Evolutionary conservation across 2,113 vertebrate species (phyloP).

Genomic region (Cyphomyrus discorhynchus): DNA sequence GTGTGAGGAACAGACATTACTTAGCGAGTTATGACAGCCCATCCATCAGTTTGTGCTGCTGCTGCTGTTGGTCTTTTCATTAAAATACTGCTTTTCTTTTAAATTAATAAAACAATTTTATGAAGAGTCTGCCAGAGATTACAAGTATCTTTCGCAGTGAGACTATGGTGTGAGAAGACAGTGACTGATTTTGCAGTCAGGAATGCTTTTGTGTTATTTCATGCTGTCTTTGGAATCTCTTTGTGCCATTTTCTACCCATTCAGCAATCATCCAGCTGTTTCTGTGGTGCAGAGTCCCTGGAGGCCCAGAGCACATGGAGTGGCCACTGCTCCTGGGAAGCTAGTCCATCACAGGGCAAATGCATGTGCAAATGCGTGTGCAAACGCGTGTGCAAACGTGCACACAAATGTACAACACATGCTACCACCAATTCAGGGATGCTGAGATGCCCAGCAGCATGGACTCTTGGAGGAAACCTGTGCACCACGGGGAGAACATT

Average conservation of each 20-base stretch:
- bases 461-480: background rate
- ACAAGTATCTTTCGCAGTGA: constrained; percentile 1
- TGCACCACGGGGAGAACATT: background rate
- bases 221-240: background rate
- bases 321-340: background rate
- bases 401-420: background rate
- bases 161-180: background rate
- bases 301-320: background rate
- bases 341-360: background rate
- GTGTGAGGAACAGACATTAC: background rate
- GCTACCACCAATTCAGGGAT: background rate
- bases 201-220: background rate
- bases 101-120: background rate
- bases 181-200: background rate
- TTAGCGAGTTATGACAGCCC: background rate
- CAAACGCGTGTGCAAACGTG: too few species aligned
- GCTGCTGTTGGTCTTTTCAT: background rate
- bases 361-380: too few species aligned
- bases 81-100: background rate
- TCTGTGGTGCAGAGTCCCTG: background rate
- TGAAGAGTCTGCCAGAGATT: background rate
- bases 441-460: background rate
- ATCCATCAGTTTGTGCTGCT: background rate
- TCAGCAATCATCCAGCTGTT: background rate
- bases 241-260: background rate